These are phyloP conservation scores for Aleiodes testaceus DNA, from an alignment of 2,888 invertebrate genomes.

Conservation along the genomic window DNA sequence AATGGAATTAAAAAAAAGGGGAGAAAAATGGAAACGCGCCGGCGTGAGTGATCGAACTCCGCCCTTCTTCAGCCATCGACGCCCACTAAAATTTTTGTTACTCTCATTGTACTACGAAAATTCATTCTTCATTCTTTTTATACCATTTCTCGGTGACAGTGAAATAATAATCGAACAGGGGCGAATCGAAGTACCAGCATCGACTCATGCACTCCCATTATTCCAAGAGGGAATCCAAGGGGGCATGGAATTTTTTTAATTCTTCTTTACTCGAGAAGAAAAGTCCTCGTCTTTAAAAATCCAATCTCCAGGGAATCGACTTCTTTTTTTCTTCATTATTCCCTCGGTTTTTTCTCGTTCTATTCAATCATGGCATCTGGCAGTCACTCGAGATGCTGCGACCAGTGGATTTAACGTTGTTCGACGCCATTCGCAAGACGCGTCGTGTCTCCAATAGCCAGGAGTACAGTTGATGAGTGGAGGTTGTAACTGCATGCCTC, in stretches of 20 bases:
- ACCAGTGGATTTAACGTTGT: conserved; percentile 45
- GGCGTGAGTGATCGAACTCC: conserved; percentile 44
- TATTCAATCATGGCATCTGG: not conserved
- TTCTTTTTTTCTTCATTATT: conserved; percentile 35
- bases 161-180: conserved; percentile 60
- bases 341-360: conserved; percentile 42
- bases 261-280: conserved; percentile 55
- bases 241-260: conserved; percentile 71
- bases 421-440: conserved; percentile 69
- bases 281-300: conserved; percentile 52
- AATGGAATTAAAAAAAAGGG: not conserved
- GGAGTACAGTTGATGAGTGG: conserved; percentile 63
- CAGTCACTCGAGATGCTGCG: conserved; percentile 6
- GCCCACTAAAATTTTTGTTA: not conserved
- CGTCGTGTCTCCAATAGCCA: conserved; percentile 67
- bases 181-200: conserved; percentile 59
- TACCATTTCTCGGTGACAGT: conserved; percentile 29
- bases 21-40: conserved; percentile 34
- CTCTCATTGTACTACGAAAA: conserved; percentile 10
- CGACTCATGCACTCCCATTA: conserved; percentile 69
- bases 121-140: conserved; percentile 22
- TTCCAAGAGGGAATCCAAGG: conserved; percentile 72
- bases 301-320: conserved; percentile 19
- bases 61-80: conserved; percentile 27
- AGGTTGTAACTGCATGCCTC: conserved; percentile 50